Evolutionary conservation across 2,113 vertebrate species (phyloP).

Genomic region (Piaya cayana): DNA sequence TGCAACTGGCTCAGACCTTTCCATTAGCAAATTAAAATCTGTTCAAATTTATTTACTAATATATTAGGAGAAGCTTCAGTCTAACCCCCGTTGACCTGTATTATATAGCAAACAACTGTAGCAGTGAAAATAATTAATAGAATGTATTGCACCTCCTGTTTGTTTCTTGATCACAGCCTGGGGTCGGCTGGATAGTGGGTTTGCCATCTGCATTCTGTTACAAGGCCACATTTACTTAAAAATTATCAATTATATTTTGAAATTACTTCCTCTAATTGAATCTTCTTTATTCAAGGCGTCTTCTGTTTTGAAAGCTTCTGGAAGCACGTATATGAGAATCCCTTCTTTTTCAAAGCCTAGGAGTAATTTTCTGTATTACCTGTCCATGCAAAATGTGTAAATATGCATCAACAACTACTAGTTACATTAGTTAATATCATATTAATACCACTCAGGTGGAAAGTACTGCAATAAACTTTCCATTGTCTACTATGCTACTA

Average conservation of each 20-base stretch:
- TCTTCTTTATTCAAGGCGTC: constrained; percentile 51
- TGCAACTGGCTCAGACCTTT: constrained; percentile 80
- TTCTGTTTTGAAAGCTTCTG: neutral
- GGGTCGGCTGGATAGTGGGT: constrained; percentile 57
- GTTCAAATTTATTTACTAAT: constrained; percentile 87
- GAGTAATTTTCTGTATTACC: constrained; percentile 20
- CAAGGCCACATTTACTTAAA: constrained; percentile 79
- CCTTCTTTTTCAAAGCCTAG: constrained; percentile 1
- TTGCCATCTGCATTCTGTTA: constrained; percentile 78
- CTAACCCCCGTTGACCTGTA: constrained; percentile 75
- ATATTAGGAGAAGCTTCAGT: constrained; percentile 80
- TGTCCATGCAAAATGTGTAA: neutral
- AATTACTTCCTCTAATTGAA: constrained; percentile 71
- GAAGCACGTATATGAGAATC: neutral
- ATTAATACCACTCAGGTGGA: neutral
- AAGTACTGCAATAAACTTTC: neutral
- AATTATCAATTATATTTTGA: constrained; percentile 76
- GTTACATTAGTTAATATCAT: neutral
- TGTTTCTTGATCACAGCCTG: constrained; percentile 70
- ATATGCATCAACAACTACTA: neutral
- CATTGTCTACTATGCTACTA: neutral
- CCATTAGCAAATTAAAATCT: constrained; percentile 86
- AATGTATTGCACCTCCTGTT: constrained; percentile 78
- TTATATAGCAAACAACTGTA: constrained; percentile 80
- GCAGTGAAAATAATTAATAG: constrained; percentile 81